phyloP scores from a whole-genome alignment of 2,888 invertebrate genomes.

The Podabrus alpinus region DNA sequence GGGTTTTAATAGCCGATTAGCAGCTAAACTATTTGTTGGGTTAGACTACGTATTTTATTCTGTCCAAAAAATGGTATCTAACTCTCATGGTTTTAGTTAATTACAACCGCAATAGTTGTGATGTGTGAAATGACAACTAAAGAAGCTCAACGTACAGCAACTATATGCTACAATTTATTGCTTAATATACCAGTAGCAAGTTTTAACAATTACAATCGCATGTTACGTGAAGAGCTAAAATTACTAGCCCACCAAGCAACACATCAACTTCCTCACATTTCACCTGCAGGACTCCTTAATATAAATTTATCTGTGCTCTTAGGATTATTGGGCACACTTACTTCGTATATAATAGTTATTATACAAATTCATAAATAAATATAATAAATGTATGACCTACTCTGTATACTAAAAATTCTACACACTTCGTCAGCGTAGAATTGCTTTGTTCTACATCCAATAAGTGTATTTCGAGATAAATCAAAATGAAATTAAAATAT shows the following conservation, averaged over 20 bases:
- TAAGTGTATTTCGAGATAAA: no score
- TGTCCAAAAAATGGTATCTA: no score
- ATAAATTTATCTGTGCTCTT: no score
- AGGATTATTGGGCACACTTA: neutral
- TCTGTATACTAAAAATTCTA: no score
- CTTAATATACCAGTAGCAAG: neutral
- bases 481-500: no score
- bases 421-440: no score
- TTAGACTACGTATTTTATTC: no score
- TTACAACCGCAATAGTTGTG: neutral
- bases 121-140: neutral
- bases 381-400: neutral
- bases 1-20: no score
- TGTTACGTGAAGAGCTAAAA: neutral
- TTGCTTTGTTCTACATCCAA: no score
- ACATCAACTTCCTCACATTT: no score
- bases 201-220: neutral
- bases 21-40: no score
- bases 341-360: neutral
- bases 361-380: neutral
- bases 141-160: slow-evolving; percentile 31
- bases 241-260: neutral
- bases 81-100: neutral
- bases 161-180: slow-evolving; percentile 31
- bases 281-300: no score